A percentile compares a stretch with the other conserved stretches of the same genome.
These are phyloP conservation scores for Ips typographus DNA, from an alignment of 1,140 invertebrate genomes.

Conservation along the genomic window DNA sequence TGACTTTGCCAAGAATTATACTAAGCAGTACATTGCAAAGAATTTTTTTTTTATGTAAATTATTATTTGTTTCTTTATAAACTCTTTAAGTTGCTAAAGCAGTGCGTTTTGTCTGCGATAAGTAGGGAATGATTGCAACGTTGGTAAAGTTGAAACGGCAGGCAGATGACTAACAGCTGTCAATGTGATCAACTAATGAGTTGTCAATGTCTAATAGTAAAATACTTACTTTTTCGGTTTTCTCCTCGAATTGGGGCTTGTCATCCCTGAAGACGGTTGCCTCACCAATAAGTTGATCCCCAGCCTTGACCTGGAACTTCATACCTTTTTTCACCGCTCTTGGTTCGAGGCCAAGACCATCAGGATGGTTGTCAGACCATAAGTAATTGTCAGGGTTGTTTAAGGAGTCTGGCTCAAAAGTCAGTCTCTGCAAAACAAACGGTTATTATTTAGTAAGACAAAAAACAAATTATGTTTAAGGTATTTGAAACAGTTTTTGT, in stretches of 20 bases:
- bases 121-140: neutral
- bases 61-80: too few relatives aligned
- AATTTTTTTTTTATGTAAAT: too few relatives aligned
- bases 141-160: neutral
- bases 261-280: slow-evolving; percentile 66
- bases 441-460: too few relatives aligned
- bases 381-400: slow-evolving; percentile 70
- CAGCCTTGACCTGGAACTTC: slow-evolving; percentile 63
- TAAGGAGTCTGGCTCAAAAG: slow-evolving; percentile 67
- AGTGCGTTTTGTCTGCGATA: neutral
- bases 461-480: too few relatives aligned
- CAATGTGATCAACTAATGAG: too few relatives aligned
- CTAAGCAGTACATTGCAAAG: too few relatives aligned
- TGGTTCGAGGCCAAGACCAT: slow-evolving; percentile 70
- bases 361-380: slow-evolving; percentile 77
- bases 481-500: too few relatives aligned
- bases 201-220: neutral
- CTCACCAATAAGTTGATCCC: slow-evolving; percentile 60
- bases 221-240: slow-evolving; percentile 57
- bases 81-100: too few relatives aligned
- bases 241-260: slow-evolving; percentile 63
- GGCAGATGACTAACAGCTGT: too few relatives aligned
- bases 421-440: slow-evolving; percentile 55
- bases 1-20: too few relatives aligned
- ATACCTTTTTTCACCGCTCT: slow-evolving; percentile 65